Conservation (phyloP, 2,113 vertebrate genomes). For the Anguilla rostrata region DNA sequence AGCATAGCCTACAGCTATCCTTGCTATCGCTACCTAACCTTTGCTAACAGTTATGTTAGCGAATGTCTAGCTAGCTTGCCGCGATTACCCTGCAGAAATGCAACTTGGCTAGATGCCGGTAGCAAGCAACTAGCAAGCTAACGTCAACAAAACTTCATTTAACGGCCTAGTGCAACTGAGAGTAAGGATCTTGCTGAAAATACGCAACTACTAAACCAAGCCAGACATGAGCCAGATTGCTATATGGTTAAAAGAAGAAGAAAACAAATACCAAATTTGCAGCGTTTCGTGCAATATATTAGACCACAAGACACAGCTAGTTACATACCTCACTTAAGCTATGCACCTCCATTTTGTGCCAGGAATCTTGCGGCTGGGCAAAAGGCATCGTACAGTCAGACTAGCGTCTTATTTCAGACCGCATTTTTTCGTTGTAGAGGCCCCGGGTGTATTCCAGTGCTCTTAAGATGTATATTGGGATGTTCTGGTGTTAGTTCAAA, state of each 20-base stretch:
- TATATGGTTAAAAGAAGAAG: background rate
- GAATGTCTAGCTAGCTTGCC: background rate
- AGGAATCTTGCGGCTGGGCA: slow-evolving; percentile 72
- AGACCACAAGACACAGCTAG: background rate
- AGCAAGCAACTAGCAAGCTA: background rate
- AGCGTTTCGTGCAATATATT: background rate
- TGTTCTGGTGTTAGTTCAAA: background rate
- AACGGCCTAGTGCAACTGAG: background rate
- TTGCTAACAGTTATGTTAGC: background rate
- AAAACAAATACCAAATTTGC: background rate
- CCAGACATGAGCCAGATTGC: background rate
- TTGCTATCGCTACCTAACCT: background rate
- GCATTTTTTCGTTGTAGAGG: slow-evolving; percentile 58
- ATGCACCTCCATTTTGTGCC: slow-evolving; percentile 87
- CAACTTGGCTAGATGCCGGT: background rate
- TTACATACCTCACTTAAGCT: slow-evolving; percentile 72
- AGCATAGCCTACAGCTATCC: background rate
- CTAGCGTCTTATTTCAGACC: slow-evolving; percentile 63
- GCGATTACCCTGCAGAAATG: background rate
- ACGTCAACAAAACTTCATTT: background rate
- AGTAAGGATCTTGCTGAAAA: background rate
- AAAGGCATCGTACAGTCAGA: slow-evolving; percentile 75
- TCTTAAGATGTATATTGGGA: background rate
- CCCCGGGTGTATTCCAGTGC: slow-evolving; percentile 29
- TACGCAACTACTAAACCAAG: background rate